phyloP scores from a whole-genome alignment of 2,113 vertebrate genomes.

The crab-eating macaque (Macaca fascicularis) region T2T-MFA8v1.1 NC_088389.1:41738501-41739000 shows the following conservation, averaged over 20 bases:
- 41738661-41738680: not conserved
- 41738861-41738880: not conserved
- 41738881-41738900: not conserved
- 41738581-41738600: not conserved
- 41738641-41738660: not conserved
- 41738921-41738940: not conserved
- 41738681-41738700: not conserved
- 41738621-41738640: not conserved
- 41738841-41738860: not conserved
- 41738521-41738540: slow-evolving; percentile 19
- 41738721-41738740: not conserved
- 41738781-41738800: not conserved
- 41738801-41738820: not conserved
- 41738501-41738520: not conserved
- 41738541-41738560: not conserved
- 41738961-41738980: not conserved
- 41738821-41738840: not conserved
- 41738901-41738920: not conserved
- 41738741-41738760: not conserved
- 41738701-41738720: not conserved
- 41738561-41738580: not conserved
- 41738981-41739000: not conserved
- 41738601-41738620: not conserved
- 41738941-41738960: not conserved
- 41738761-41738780: not conserved